A percentile compares a stretch with the other conserved stretches of the same genome.
These are phyloP conservation scores for Oscheius sp. DNA, from an alignment of 2,888 invertebrate genomes.

Conservation along the genomic window DNA sequence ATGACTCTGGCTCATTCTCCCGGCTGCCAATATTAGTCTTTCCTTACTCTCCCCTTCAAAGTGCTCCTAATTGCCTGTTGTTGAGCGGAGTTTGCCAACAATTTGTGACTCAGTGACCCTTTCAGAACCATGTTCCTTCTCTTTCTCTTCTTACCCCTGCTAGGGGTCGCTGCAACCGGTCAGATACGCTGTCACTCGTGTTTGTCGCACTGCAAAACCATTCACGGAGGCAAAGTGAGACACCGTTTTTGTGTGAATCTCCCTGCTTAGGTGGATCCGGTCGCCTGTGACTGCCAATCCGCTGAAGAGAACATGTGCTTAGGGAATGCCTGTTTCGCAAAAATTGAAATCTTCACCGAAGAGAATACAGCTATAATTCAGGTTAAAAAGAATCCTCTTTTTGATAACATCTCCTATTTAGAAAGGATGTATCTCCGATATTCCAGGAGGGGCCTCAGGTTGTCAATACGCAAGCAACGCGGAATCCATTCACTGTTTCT, in stretches of 20 bases:
- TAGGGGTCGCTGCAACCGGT: neutral
- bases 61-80: slow-evolving; percentile 25
- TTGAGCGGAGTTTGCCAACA: slow-evolving; percentile 12
- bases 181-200: slow-evolving; percentile 62
- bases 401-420: slow-evolving; percentile 26
- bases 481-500: slow-evolving; percentile 68
- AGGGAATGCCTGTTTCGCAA: slow-evolving; percentile 57
- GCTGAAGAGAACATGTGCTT: slow-evolving; percentile 48
- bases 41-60: slow-evolving; percentile 11
- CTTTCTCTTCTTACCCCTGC: slow-evolving; percentile 22
- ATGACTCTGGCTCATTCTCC: neutral
- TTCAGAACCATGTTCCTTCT: slow-evolving; percentile 21
- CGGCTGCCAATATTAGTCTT: neutral
- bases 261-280: slow-evolving; percentile 51
- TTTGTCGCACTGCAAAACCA: slow-evolving; percentile 59
- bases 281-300: slow-evolving; percentile 64
- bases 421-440: slow-evolving; percentile 68
- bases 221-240: slow-evolving; percentile 39
- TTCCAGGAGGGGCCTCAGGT: slow-evolving; percentile 60
- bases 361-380: slow-evolving; percentile 67
- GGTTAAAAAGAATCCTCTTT: slow-evolving; percentile 36
- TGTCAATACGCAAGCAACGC: slow-evolving; percentile 68
- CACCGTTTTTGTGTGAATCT: slow-evolving; percentile 11
- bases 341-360: slow-evolving; percentile 58
- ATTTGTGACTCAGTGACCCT: neutral